A percentile compares a stretch with the other conserved stretches of the same genome.
phyloP scores from a whole-genome alignment of 2,888 invertebrate genomes.

The Eilema caniola region DNA sequence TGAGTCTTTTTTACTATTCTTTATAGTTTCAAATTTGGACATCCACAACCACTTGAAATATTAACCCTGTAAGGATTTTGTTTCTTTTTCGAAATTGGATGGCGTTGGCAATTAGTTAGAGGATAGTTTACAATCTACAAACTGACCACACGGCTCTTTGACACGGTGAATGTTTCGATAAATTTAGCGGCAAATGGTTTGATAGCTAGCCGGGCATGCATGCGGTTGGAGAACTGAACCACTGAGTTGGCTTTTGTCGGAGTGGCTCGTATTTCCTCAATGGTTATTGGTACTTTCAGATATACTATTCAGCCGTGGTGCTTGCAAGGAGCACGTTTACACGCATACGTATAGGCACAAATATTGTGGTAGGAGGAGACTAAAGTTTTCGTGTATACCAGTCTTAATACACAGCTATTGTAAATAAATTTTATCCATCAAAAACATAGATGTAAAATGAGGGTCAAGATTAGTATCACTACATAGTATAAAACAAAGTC shows the following conservation, averaged over 20 bases:
- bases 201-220: constrained; percentile 14
- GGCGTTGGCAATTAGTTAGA: constrained; percentile 10
- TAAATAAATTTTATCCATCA: no score
- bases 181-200: constrained; percentile 21
- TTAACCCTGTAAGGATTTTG: not conserved
- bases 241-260: not conserved
- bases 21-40: no score
- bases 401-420: no score
- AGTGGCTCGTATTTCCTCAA: not conserved
- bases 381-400: no score
- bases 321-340: not conserved
- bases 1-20: no score
- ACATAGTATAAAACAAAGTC: no score
- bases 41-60: not conserved
- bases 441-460: no score
- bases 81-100: constrained; percentile 1
- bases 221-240: constrained; percentile 15
- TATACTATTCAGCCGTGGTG: not conserved
- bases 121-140: constrained; percentile 14
- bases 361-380: no score
- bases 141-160: constrained; percentile 16
- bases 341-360: not conserved
- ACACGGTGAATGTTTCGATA: constrained; percentile 23
- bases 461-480: no score
- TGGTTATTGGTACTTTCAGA: not conserved